Evolutionary conservation across 2,113 vertebrate species (phyloP).

Genomic region (Sceloporus tristichus): DNA sequence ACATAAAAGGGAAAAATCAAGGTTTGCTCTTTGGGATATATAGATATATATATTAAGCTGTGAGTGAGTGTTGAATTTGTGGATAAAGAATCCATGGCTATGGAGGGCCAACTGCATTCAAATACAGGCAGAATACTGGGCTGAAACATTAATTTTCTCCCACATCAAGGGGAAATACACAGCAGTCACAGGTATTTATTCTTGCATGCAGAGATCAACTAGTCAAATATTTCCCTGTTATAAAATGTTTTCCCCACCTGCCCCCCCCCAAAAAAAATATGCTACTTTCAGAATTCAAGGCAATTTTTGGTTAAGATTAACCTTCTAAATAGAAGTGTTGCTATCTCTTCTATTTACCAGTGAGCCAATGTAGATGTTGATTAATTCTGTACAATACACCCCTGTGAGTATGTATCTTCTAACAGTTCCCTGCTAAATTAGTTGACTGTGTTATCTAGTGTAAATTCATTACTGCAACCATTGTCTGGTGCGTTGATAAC

Average conservation of each 20-base stretch:
- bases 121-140: too few species aligned
- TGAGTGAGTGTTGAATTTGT: too few species aligned
- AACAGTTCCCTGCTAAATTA: constrained; percentile 54
- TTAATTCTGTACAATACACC: constrained; percentile 52
- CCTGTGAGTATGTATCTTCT: constrained; percentile 23
- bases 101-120: too few species aligned
- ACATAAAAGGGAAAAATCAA: too few species aligned
- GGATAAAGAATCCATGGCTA: too few species aligned
- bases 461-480: constrained; percentile 52
- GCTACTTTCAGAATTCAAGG: neutral
- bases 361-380: constrained; percentile 51
- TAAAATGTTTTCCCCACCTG: too few species aligned
- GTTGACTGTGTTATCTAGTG: constrained; percentile 58
- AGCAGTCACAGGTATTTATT: neutral
- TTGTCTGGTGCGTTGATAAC: constrained; percentile 3
- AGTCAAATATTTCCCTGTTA: too few species aligned
- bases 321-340: too few species aligned
- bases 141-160: neutral
- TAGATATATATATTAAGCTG: too few species aligned
- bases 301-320: constrained; percentile 12
- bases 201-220: too few species aligned
- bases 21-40: too few species aligned
- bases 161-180: neutral
- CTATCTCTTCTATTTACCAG: constrained; percentile 25
- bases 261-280: too few species aligned